phyloP scores from a whole-genome alignment of 2,113 vertebrate species.

The Rhinoderma darwinii region DNA sequence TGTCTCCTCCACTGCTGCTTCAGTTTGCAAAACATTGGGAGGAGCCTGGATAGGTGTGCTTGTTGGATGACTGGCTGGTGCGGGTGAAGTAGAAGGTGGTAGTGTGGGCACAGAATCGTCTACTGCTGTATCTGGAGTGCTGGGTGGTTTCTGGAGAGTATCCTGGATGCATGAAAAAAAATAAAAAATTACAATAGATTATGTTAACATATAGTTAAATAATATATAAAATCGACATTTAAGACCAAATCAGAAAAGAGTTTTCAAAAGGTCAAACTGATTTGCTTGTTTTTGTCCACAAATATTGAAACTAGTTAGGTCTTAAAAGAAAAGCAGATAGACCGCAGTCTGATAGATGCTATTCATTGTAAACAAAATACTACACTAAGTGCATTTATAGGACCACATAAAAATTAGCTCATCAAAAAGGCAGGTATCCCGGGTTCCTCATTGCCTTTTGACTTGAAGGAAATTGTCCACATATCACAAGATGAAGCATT shows the following conservation, averaged over 20 bases:
- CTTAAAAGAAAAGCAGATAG: not conserved
- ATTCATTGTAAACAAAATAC: too few relatives aligned
- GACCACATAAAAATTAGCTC: too few relatives aligned
- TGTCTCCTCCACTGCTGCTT: constrained; percentile 70
- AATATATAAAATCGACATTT: not conserved
- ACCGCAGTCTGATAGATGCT: too few relatives aligned
- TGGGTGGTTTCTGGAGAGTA: constrained; percentile 69
- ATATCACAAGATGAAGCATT: too few relatives aligned
- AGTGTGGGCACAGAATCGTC: constrained; percentile 55
- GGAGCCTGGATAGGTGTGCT: constrained; percentile 67
- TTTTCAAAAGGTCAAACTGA: too few relatives aligned
- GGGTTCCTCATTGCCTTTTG: too few relatives aligned
- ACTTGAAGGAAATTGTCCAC: too few relatives aligned
- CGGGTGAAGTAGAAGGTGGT: constrained; percentile 65
- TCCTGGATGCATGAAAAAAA: constrained; percentile 61
- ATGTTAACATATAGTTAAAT: not conserved
- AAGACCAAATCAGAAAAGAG: too few relatives aligned
- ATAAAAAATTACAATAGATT: too few relatives aligned
- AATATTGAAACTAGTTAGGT: not conserved
- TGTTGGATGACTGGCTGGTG: constrained; percentile 67
- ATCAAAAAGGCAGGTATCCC: too few relatives aligned
- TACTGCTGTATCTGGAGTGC: constrained; percentile 60
- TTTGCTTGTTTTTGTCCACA: too few relatives aligned
- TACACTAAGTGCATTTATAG: too few relatives aligned
- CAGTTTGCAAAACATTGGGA: constrained; percentile 62